phyloP scores from a whole-genome alignment of 2,888 invertebrate species.

The Melieria picta region DNA sequence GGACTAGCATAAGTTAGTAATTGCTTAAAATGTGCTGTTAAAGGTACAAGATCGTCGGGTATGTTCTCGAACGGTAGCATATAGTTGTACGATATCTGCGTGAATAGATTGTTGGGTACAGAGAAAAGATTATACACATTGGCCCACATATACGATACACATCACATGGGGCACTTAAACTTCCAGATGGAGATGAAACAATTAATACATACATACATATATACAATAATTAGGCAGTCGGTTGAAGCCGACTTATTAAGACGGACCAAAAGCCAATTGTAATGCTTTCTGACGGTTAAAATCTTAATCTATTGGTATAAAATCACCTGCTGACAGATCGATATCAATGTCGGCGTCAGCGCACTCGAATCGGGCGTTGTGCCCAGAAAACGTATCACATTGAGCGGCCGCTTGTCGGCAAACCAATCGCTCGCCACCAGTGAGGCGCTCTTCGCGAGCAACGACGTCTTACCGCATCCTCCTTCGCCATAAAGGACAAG shows the following conservation, averaged over 20 bases:
- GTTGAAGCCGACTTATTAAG: too few relatives aligned
- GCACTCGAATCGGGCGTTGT: conserved; percentile 98
- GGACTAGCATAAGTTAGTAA: conserved; percentile 83
- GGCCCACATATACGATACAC: not conserved
- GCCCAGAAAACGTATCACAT: conserved; percentile 91
- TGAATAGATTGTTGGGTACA: conserved; percentile 14
- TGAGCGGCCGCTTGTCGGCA: conserved; percentile 79
- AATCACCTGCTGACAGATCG: conserved; percentile 91
- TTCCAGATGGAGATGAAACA: too few relatives aligned
- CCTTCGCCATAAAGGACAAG: conserved; percentile 93
- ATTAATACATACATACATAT: too few relatives aligned
- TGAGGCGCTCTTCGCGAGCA: conserved; percentile 91
- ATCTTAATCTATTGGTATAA: not conserved
- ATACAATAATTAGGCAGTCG: too few relatives aligned
- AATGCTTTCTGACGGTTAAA: not conserved
- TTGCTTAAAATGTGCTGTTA: conserved; percentile 96
- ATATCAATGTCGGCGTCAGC: conserved; percentile 91
- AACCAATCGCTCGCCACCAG: conserved; percentile 81
- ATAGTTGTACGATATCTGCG: conserved; percentile 88
- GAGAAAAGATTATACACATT: not conserved
- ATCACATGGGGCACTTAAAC: too few relatives aligned
- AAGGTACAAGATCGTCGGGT: conserved; percentile 94
- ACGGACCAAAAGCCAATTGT: too few relatives aligned
- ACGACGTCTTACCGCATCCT: conserved; percentile 97
- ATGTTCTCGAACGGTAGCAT: conserved; percentile 92